Evolutionary conservation across 2,797 vertebrate species (phyloP).

Genomic region (Gadopsis bispinosus): DNA sequence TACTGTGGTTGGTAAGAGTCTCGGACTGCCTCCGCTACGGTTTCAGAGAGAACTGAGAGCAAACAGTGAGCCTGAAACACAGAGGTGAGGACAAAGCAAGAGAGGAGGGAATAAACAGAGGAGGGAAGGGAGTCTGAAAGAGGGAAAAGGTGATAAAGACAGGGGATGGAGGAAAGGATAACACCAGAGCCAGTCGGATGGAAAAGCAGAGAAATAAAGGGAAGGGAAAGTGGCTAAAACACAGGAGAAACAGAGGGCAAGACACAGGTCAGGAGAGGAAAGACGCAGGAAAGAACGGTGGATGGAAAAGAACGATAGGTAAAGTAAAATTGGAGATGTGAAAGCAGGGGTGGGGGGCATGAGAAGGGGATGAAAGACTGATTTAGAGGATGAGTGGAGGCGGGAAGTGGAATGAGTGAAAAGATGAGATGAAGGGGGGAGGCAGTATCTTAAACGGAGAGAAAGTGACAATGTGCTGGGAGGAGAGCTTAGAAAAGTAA

Average conservation of each 20-base stretch:
- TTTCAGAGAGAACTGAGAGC: constrained; percentile 75
- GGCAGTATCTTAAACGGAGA: constrained; percentile 10
- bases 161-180: constrained; percentile 22
- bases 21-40: constrained; percentile 71
- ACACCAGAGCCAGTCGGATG: constrained; percentile 14
- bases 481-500: constrained; percentile 30
- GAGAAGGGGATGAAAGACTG: constrained; percentile 57
- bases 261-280: constrained; percentile 51
- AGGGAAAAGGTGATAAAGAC: constrained; percentile 46
- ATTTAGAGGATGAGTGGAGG: constrained; percentile 62
- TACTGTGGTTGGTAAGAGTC: constrained; percentile 81
- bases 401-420: constrained; percentile 35
- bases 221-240: constrained; percentile 37
- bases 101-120: constrained; percentile 34
- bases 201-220: constrained; percentile 40
- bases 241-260: constrained; percentile 43
- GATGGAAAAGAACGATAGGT: constrained; percentile 40
- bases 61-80: constrained; percentile 67
- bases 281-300: constrained; percentile 22
- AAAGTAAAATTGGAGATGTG: constrained; percentile 50
- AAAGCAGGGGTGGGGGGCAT: constrained; percentile 40
- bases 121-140: constrained; percentile 12
- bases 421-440: constrained; percentile 30
- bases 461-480: constrained; percentile 8
- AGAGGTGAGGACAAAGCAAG: constrained; percentile 55